Evolutionary conservation across 2,113 vertebrate species (phyloP).

Genomic region (Cettia cetti): DNA sequence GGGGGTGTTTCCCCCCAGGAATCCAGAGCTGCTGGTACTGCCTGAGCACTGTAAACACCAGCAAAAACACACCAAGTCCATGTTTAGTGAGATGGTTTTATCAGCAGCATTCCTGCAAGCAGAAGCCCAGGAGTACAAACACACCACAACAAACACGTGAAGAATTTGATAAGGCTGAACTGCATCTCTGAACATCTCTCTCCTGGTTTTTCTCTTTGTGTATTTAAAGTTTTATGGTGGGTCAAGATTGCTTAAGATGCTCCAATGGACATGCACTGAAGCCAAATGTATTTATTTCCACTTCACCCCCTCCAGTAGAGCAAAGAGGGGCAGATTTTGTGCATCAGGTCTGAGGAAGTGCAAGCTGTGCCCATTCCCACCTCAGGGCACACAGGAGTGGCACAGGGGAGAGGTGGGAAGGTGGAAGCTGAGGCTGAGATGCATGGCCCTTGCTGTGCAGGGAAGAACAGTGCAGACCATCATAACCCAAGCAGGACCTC

Average conservation of each 20-base stretch:
- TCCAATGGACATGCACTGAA: neutral
- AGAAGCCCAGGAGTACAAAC: conserved; percentile 51
- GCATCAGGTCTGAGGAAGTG: neutral
- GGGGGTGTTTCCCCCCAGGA: neutral
- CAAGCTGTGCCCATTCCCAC: neutral
- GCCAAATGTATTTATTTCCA: neutral
- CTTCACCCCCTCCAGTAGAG: neutral
- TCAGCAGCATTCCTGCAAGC: conserved; percentile 56
- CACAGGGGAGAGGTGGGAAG: neutral
- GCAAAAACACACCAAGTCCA: conserved; percentile 2
- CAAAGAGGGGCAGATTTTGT: neutral
- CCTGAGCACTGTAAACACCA: conserved; percentile 34
- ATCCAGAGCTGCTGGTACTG: neutral
- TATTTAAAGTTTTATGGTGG: conserved; percentile 54
- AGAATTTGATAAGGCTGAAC: conserved; percentile 56
- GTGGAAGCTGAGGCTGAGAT: neutral
- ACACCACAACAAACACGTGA: conserved; percentile 48
- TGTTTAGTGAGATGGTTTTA: conserved; percentile 38
- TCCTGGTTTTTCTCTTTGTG: conserved; percentile 43
- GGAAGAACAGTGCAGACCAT: neutral
- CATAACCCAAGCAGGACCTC: neutral
- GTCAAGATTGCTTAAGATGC: neutral
- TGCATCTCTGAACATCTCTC: neutral
- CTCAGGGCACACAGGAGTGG: fast-evolving
- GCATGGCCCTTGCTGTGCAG: neutral